These are phyloP conservation scores for Drosophila yooni DNA, from an alignment of 2,888 invertebrate genomes.

Conservation along the genomic window DNA sequence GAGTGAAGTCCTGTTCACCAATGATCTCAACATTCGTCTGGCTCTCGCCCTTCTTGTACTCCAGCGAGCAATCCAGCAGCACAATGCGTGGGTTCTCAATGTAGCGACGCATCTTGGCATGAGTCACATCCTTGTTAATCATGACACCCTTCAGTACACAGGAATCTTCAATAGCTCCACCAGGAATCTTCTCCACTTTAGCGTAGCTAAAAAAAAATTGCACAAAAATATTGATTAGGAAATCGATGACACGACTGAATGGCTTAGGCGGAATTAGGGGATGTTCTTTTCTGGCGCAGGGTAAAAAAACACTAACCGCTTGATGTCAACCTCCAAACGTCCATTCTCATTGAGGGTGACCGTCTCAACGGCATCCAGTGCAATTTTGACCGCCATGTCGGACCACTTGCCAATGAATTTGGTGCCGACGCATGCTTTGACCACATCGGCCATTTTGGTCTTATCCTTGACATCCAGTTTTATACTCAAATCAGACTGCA, in stretches of 20 bases:
- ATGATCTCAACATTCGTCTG: conserved; percentile 98
- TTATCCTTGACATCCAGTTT: conserved; percentile 93
- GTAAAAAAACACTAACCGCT: conserved; percentile 87
- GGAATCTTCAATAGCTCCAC: conserved; percentile 97
- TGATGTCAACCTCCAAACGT: conserved; percentile 97
- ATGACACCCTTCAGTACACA: conserved; percentile 97
- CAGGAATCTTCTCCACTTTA: conserved; percentile 97
- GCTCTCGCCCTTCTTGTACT: conserved; percentile 99
- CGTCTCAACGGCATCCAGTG: conserved; percentile 96
- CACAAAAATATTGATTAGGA: background rate
- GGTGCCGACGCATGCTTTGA: conserved; percentile 97
- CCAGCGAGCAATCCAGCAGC: conserved; percentile 96
- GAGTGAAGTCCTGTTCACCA: conserved; percentile 97
- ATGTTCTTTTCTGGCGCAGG: background rate
- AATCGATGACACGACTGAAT: background rate
- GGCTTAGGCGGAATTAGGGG: background rate
- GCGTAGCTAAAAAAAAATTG: conserved; percentile 89
- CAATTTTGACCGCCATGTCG: conserved; percentile 97
- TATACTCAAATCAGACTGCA: conserved; percentile 93
- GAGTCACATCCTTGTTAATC: conserved; percentile 99
- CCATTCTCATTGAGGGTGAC: conserved; percentile 95
- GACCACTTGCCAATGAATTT: conserved; percentile 99
- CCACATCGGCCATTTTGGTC: conserved; percentile 93
- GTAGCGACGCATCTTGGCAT: conserved; percentile 97
- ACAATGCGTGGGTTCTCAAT: conserved; percentile 98